These are phyloP conservation scores for Campoletis raptor DNA, from an alignment of 2,888 invertebrate genomes.

Conservation along the genomic window DNA sequence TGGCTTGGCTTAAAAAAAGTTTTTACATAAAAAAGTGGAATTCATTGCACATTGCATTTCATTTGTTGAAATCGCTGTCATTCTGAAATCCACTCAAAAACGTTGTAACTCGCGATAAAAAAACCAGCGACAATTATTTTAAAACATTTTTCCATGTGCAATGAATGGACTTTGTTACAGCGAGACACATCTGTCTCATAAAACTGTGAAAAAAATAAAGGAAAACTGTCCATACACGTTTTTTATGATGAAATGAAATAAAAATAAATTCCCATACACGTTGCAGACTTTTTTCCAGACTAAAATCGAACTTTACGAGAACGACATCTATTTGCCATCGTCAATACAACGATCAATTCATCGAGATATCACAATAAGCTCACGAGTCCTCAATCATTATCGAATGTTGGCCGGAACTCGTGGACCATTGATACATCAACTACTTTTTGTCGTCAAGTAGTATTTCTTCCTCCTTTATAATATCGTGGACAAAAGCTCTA, in stretches of 20 bases:
- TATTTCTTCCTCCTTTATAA: not conserved
- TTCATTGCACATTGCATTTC: not conserved
- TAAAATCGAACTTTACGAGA: not conserved
- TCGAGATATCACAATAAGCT: not conserved
- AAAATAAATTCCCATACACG: not conserved
- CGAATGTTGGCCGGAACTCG: slow-evolving; percentile 12
- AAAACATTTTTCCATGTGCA: not conserved
- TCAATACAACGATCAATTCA: not conserved
- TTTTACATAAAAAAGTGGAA: not conserved
- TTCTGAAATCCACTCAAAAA: not conserved
- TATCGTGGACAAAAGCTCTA: not conserved
- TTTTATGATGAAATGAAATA: not conserved
- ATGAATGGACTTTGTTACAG: not conserved
- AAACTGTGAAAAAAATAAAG: not conserved
- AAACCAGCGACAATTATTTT: not conserved
- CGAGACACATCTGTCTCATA: not conserved
- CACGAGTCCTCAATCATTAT: slow-evolving; percentile 37
- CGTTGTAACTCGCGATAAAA: not conserved
- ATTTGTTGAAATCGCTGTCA: not conserved
- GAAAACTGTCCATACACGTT: not conserved
- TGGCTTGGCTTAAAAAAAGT: not conserved
- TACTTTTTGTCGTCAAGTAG: slow-evolving; percentile 9
- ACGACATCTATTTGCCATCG: not conserved
- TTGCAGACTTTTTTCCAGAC: not conserved
- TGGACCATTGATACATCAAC: not conserved